These are phyloP conservation scores for Dipodomys stephensi DNA, from an alignment of 2,113 vertebrate genomes.

Conservation along the genomic window DNA sequence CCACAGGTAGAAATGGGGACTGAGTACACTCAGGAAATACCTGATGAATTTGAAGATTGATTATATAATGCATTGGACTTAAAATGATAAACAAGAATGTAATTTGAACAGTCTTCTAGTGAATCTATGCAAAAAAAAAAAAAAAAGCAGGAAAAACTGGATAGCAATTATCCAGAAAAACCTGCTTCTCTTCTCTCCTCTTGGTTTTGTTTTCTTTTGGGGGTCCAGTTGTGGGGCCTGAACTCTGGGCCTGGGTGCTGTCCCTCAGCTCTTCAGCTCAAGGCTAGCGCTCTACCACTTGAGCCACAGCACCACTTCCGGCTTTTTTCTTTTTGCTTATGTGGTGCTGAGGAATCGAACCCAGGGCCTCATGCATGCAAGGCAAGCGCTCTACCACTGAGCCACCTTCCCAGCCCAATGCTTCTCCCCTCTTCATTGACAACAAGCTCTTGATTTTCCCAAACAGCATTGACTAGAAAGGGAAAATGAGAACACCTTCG, in stretches of 20 bases:
- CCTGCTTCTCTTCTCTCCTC: not conserved
- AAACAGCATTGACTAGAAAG: not conserved
- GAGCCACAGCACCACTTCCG: too few relatives aligned
- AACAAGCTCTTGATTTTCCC: not conserved
- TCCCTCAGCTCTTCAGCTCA: too few relatives aligned
- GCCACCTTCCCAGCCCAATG: too few relatives aligned
- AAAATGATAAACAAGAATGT: slow-evolving; percentile 23
- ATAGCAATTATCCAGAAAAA: slow-evolving; percentile 21
- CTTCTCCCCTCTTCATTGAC: too few relatives aligned
- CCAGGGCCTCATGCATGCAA: too few relatives aligned
- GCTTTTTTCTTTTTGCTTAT: too few relatives aligned
- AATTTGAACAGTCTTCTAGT: not conserved
- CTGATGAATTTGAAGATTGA: not conserved
- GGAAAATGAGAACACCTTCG: not conserved
- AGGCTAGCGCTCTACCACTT: not conserved
- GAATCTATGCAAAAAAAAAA: not conserved
- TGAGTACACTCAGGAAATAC: not conserved
- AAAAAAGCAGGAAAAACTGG: not conserved
- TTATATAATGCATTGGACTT: not conserved
- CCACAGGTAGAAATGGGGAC: too few relatives aligned
- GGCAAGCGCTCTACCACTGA: too few relatives aligned
- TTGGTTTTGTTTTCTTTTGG: too few relatives aligned
- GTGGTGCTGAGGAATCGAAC: too few relatives aligned
- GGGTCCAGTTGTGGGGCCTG: too few relatives aligned
- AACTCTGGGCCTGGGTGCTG: too few relatives aligned